Evolutionary conservation across 2,888 invertebrate species (phyloP), one percentile per base, ranked within the genome.

Genomic region (Synergus itoensis): DNA sequence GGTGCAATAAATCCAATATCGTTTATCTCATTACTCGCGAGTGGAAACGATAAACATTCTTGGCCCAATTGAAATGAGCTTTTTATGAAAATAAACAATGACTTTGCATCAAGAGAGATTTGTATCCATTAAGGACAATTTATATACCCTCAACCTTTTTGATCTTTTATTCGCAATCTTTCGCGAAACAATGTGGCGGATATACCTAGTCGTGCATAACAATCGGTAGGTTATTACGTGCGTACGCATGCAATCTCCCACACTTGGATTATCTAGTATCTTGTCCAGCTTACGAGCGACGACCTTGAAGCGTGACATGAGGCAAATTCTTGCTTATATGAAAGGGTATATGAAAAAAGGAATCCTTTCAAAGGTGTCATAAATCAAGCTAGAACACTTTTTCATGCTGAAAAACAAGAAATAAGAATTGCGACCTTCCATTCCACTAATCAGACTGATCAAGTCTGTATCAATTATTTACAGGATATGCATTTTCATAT

Each of bases 271-370:
- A 63, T 36, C 77, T 82, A 77, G 65, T 75, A 77, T 78, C 77
- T 73, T 48, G 48, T 53, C 36, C 53, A 36, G 48, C 53, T 45
- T 76, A 60, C 76, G 76, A 78, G 28, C 67, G 78, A 80, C 78
- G 82, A 82, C 82, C 82, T 82, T 82, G 80, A 80, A 77, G 76
- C 69, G 77, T 79, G 60, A 80, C 79, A 79, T 65, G 76, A 80
- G 80, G 80, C 60, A 77, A 82, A 80, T 82, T 82, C 80, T 77
- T 80, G 76, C 63, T 67, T n/a, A 57, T 67, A 79, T 28, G 77
- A 65, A 79, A 76, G 48, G 78, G 80, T 80, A 57, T 53, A 80
- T 78, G 78, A 78, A 65, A 78, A 11, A 77, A 78, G 77, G 65
- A 79, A 77, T 79, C 67, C 67, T 81, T 77, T 79, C 76, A 77